Conservation (phyloP, 2,888 invertebrate species). For the Pollenia labialis region DNA sequence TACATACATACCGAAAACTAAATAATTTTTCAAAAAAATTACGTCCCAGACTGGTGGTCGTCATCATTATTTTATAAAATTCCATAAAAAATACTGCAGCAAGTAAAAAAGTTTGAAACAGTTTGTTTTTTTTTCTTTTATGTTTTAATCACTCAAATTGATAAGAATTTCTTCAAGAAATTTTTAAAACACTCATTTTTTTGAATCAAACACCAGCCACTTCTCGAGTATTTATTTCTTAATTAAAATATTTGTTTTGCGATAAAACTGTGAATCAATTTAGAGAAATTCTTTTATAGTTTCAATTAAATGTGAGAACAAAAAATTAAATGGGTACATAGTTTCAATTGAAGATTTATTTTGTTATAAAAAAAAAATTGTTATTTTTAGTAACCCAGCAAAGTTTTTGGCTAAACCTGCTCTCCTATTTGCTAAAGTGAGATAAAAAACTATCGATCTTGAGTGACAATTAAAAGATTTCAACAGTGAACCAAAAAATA, state of each 20-base stretch:
- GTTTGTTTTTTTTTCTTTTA: conserved; percentile 21
- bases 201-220: background rate
- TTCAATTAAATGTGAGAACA: background rate
- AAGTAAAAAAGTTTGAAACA: conserved; percentile 2
- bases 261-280: conserved; percentile 1
- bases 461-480: no score
- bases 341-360: no score
- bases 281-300: background rate
- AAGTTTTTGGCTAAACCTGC: background rate
- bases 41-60: conserved; percentile 77
- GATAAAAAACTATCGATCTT: no score
- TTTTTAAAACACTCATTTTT: background rate
- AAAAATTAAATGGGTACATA: background rate
- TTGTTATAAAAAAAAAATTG: background rate
- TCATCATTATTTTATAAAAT: conserved; percentile 77
- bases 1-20: conserved; percentile 76
- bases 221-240: background rate
- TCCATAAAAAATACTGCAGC: conserved; percentile 71
- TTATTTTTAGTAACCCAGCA: conserved; percentile 8
- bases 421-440: no score
- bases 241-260: background rate
- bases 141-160: conserved; percentile 25
- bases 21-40: conserved; percentile 78
- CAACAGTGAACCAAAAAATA: no score
- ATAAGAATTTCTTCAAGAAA: conserved; percentile 37